phyloP scores from a whole-genome alignment of 2,888 invertebrate genomes.

The Hyposoter dolosus region DNA sequence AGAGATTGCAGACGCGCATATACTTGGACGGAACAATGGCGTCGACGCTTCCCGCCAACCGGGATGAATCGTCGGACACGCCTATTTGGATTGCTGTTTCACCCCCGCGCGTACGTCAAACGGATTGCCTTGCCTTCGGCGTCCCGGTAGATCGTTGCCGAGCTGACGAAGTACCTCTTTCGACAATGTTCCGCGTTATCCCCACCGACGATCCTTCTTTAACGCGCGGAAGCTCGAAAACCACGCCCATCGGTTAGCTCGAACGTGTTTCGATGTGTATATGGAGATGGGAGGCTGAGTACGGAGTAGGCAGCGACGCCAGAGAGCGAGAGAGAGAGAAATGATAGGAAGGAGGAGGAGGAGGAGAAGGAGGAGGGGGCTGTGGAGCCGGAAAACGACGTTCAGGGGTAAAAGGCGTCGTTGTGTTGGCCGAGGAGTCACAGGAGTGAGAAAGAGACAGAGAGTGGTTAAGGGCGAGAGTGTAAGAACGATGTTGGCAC shows the following conservation, averaged over 20 bases:
- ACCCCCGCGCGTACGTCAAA: constrained; percentile 57
- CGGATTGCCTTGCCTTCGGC: constrained; percentile 50
- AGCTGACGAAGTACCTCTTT: constrained; percentile 62
- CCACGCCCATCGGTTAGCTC: constrained; percentile 60
- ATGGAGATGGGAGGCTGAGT: constrained; percentile 11
- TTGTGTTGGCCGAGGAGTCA: constrained; percentile 55
- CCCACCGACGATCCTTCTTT: constrained; percentile 14
- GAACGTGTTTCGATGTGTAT: constrained; percentile 57
- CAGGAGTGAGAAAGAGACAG: constrained; percentile 40
- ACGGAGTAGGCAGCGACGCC: background rate
- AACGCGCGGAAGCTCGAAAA: constrained; percentile 19
- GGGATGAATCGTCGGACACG: constrained; percentile 71
- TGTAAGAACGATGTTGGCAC: constrained; percentile 1
- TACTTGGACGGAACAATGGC: constrained; percentile 77
- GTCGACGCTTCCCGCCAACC: constrained; percentile 74
- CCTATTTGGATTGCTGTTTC: constrained; percentile 53
- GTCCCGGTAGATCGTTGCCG: constrained; percentile 55
- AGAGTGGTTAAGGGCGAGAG: constrained; percentile 27
- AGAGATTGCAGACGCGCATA: constrained; percentile 37
- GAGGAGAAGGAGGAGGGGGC: background rate
- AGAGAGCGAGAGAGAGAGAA: background rate
- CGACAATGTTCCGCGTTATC: constrained; percentile 7
- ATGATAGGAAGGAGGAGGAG: background rate
- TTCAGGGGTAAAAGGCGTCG: constrained; percentile 59
- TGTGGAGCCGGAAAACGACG: constrained; percentile 26